Percentiles rank a stretch among this genome's conserved stretches.
These are phyloP conservation scores for Lithodes maja DNA, from an alignment of 2,888 invertebrate species.

Conservation along the genomic window DNA sequence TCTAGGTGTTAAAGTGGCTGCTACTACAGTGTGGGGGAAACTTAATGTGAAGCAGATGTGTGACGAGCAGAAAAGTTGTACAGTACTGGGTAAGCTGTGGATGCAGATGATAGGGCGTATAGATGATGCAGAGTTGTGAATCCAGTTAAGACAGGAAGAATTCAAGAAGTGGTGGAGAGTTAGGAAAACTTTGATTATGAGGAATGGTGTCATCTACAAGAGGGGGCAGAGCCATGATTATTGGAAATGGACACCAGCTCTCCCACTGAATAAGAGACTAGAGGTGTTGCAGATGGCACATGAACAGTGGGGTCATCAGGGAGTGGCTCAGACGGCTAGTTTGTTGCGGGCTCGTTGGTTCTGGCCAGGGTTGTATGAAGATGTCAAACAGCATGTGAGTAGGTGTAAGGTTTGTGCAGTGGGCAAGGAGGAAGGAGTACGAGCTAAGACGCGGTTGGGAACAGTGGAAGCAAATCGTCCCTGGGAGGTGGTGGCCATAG, in stretches of 20 bases:
- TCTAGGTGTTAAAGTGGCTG: background rate
- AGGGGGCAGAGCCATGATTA: background rate
- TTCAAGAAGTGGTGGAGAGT: constrained; percentile 6
- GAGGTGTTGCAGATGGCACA: background rate
- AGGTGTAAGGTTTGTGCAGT: background rate
- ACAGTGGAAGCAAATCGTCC: background rate
- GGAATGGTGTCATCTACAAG: background rate
- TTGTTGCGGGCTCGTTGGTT: background rate
- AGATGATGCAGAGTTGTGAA: background rate
- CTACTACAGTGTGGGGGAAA: background rate
- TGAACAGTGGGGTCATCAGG: constrained; percentile 18
- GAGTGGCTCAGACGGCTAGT: background rate
- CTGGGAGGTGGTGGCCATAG: constrained; percentile 16
- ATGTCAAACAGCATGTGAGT: background rate
- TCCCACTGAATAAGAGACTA: background rate
- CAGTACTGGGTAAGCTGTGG: constrained; percentile 6
- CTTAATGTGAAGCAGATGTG: background rate
- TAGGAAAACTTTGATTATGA: background rate
- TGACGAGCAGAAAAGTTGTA: background rate
- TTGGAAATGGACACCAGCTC: background rate
- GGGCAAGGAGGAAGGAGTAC: background rate
- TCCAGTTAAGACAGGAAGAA: background rate
- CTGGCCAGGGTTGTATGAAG: constrained; percentile 17
- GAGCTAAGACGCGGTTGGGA: background rate
- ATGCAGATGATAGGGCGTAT: constrained; percentile 9